Evolutionary conservation across 2,888 invertebrate species (phyloP).

Genomic region (Mayetiola destructor): DNA sequence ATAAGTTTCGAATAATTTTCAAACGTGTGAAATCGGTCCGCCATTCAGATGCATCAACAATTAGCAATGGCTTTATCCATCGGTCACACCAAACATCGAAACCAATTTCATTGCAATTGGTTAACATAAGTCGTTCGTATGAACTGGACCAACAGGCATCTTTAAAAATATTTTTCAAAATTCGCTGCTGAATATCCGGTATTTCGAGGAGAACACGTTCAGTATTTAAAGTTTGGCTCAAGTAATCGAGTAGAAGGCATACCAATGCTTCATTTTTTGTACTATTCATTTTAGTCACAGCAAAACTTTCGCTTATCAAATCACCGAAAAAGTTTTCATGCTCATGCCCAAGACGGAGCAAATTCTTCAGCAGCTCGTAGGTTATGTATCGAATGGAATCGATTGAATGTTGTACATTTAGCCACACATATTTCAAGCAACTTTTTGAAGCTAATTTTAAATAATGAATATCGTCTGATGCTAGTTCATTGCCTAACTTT

Average conservation of each 20-base stretch:
- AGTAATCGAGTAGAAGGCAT: neutral
- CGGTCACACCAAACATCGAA: constrained; percentile 35
- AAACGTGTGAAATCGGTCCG: constrained; percentile 20
- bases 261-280: neutral
- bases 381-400: constrained; percentile 49
- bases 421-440: constrained; percentile 37
- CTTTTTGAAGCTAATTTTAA: neutral
- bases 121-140: constrained; percentile 40
- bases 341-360: constrained; percentile 31
- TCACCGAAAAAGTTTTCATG: constrained; percentile 18
- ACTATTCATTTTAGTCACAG: neutral
- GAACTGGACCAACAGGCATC: constrained; percentile 38
- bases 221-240: neutral
- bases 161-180: constrained; percentile 23
- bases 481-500: neutral
- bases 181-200: constrained; percentile 22
- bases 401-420: constrained; percentile 47
- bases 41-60: constrained; percentile 16
- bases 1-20: constrained; percentile 25
- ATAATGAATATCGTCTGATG: neutral
- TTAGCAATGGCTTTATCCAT: constrained; percentile 36
- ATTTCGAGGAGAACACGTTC: constrained; percentile 22
- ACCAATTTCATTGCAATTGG: constrained; percentile 31
- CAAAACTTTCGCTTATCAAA: neutral
- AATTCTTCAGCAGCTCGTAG: constrained; percentile 37